Evolutionary conservation across 2,888 invertebrate species (phyloP), one percentile per base, ranked within the genome.

Genomic region (Notodonta ziczac): DNA sequence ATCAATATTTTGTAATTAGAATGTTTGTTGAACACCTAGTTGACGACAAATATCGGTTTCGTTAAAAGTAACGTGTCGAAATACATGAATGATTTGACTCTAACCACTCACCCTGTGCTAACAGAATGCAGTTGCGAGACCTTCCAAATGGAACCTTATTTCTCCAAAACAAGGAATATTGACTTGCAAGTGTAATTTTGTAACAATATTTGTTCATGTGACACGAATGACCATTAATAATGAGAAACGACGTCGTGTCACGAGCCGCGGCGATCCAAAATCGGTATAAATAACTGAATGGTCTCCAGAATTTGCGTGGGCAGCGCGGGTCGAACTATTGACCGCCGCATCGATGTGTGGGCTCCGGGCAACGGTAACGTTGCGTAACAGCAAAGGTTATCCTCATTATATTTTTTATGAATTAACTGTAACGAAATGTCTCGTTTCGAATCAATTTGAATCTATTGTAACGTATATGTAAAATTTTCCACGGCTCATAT

Each of bases 311-410:
- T 39, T 62, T n/a, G 67, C 66, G 79, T 75, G 69, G 76, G 79
- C 54, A 16, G 54, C 71, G 72, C 65, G 61, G 61, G 67, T 59
- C 69, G 74, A 82, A 77, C 78, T 79, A 77, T 84, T 83, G 82
- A 83, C 82, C 80, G 70, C 72, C 72, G 70, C 69, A 66, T 55
- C 65, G 67, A 65, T 53, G 60, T 74, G 76, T 75, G 82, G 74
- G 74, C 73, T 70, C 73, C 74, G 75, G 70, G 65, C 71, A 70
- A 59, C 63, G 65, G 63, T 70, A 70, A 58, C 60, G 65, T 78
- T 82, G 74, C 74, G 73, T 70, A 78, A 80, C 60, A 56, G 60
- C 72, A 66, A 72, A 66, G 59, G 59, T 65, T 65, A 64, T 66
- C 60, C 62, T 65, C 61, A 51, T 70, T 71, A 67, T 63, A 65